These are phyloP conservation scores for Colletes latitarsis DNA, from an alignment of 1,140 invertebrate genomes.

Conservation along the genomic window DNA sequence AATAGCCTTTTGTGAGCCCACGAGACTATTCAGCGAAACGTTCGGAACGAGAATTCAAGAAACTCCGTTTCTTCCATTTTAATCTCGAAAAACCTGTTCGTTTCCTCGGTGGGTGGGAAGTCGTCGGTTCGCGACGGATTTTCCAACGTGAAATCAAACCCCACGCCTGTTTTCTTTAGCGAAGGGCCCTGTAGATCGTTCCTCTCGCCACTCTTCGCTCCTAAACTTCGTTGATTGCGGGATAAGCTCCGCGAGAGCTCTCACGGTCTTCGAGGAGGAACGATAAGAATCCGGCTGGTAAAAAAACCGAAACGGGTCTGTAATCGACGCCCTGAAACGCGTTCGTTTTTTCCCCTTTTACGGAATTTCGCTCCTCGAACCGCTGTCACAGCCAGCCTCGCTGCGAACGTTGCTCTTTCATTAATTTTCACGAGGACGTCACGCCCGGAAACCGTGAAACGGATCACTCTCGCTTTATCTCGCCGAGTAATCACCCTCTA, in stretches of 20 bases:
- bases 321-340: not conserved
- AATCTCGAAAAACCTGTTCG: not conserved
- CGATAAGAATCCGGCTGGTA: slow-evolving; percentile 33
- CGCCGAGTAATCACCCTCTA: slow-evolving; percentile 24
- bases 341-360: too few relatives aligned
- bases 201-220: not conserved
- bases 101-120: too few relatives aligned
- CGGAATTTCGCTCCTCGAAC: not conserved
- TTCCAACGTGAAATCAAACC: slow-evolving; percentile 17
- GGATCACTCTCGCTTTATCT: slow-evolving; percentile 15
- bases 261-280: slow-evolving; percentile 17
- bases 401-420: not conserved
- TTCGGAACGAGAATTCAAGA: too few relatives aligned
- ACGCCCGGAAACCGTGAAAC: not conserved
- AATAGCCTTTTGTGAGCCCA: too few relatives aligned
- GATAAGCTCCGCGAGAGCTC: slow-evolving; percentile 39
- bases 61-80: not conserved
- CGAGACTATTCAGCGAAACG: too few relatives aligned
- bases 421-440: slow-evolving; percentile 2
- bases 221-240: slow-evolving; percentile 11
- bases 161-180: slow-evolving; percentile 15
- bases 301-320: not conserved
- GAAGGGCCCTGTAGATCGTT: slow-evolving; percentile 12
- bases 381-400: not conserved
- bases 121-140: not conserved